These are phyloP conservation scores for Ptychoptera contaminata DNA, from an alignment of 2,888 invertebrate genomes.

Conservation along the genomic window DNA sequence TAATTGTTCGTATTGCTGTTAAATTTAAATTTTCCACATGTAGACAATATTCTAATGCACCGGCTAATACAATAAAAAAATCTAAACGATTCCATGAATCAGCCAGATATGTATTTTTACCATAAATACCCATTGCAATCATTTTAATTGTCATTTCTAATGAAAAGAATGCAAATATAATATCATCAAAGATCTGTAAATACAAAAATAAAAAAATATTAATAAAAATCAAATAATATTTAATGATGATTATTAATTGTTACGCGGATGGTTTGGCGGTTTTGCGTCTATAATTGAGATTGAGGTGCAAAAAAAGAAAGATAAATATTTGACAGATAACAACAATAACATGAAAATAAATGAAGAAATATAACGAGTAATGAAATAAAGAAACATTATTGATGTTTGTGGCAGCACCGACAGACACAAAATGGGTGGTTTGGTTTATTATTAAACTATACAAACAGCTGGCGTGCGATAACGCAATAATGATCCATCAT, in stretches of 20 bases:
- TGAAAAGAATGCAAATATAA: constrained; percentile 96
- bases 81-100: constrained; percentile 99
- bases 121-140: constrained; percentile 94
- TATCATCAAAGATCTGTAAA: constrained; percentile 85
- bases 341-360: not conserved
- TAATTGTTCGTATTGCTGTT: constrained; percentile 94
- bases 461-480: too few species aligned
- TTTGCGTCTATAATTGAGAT: not conserved
- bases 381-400: too few species aligned
- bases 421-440: too few species aligned
- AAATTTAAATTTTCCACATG: constrained; percentile 96
- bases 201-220: constrained; percentile 9
- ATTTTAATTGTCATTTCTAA: constrained; percentile 97
- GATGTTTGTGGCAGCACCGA: too few species aligned
- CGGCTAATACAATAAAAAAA: constrained; percentile 93
- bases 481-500: too few species aligned
- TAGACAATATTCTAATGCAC: constrained; percentile 78
- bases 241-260: not conserved
- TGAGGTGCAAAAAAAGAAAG: not conserved
- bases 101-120: constrained; percentile 85
- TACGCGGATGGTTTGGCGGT: not conserved
- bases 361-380: too few species aligned
- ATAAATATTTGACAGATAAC: not conserved
- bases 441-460: too few species aligned
- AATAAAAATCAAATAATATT: not conserved